phyloP scores from a whole-genome alignment of 2,113 vertebrate species.

The Acrocephalus arundinaceus region DNA sequence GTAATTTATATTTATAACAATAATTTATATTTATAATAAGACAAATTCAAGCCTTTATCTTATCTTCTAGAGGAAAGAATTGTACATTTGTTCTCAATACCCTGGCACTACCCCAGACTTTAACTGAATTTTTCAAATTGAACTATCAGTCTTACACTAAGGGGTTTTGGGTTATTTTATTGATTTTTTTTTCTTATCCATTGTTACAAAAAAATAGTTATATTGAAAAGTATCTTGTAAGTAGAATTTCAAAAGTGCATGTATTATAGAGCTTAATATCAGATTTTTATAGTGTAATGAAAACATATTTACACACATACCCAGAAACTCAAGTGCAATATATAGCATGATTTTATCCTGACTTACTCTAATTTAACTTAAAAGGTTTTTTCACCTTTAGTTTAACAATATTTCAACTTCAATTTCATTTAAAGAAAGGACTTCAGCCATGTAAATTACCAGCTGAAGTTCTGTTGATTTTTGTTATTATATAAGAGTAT shows the following conservation, averaged over 20 bases:
- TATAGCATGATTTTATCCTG: not conserved
- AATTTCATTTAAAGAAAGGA: not conserved
- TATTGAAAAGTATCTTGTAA: not conserved
- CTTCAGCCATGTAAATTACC: not conserved
- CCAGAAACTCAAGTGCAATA: not conserved
- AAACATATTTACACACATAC: not conserved
- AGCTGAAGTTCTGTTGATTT: slow-evolving; percentile 9
- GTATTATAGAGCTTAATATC: not conserved
- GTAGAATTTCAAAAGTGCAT: not conserved
- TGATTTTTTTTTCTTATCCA: not conserved
- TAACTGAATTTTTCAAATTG: not conserved
- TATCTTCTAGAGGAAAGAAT: not conserved
- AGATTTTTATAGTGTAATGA: not conserved
- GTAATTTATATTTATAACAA: not conserved
- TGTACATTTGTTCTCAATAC: not conserved
- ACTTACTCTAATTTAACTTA: slow-evolving; percentile 3
- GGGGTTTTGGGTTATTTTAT: fast-evolving
- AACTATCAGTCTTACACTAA: not conserved
- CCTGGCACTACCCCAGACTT: not conserved
- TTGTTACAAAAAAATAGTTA: not conserved
- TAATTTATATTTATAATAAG: not conserved
- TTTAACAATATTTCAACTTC: not conserved
- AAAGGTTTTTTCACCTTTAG: not conserved
- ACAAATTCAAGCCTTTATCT: not conserved
- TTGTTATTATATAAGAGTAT: not conserved